Percentiles rank a stretch among this genome's conserved stretches.
Conservation (phyloP, 1,140 invertebrate species). For the Pemphigus obesinymphae region DNA sequence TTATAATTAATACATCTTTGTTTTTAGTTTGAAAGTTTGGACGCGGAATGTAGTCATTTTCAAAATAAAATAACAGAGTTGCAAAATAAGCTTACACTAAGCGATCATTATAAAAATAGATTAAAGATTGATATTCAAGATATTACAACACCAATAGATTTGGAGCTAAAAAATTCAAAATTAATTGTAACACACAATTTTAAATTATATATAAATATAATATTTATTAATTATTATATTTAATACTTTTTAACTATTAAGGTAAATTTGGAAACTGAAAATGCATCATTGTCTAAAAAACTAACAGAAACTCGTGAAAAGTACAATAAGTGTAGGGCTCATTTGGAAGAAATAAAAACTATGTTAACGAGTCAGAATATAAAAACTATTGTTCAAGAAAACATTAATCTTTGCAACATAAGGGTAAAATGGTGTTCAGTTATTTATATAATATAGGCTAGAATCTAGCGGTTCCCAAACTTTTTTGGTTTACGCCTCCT, state of each 20-base stretch:
- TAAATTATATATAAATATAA: background rate
- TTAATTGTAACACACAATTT: background rate
- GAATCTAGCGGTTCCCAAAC: too few relatives aligned
- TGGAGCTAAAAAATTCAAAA: background rate
- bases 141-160: slow-evolving; percentile 1
- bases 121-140: slow-evolving; percentile 24
- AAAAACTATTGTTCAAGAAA: slow-evolving; percentile 11
- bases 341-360: slow-evolving; percentile 17
- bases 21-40: slow-evolving; percentile 17
- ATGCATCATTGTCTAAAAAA: slow-evolving; percentile 7
- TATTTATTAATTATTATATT: background rate
- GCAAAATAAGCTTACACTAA: slow-evolving; percentile 12
- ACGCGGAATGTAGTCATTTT: slow-evolving; percentile 21
- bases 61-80: slow-evolving; percentile 26
- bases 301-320: slow-evolving; percentile 8
- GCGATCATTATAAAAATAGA: slow-evolving; percentile 9
- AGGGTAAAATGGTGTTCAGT: background rate
- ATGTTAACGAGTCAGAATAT: slow-evolving; percentile 34
- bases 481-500: too few relatives aligned
- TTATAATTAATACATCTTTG: background rate
- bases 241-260: background rate
- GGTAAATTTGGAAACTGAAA: slow-evolving; percentile 24
- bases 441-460: background rate
- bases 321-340: background rate
- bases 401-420: slow-evolving; percentile 6